Evolutionary conservation across 1,140 invertebrate species (phyloP).

Genomic region (Trichonephila inaurata): DNA sequence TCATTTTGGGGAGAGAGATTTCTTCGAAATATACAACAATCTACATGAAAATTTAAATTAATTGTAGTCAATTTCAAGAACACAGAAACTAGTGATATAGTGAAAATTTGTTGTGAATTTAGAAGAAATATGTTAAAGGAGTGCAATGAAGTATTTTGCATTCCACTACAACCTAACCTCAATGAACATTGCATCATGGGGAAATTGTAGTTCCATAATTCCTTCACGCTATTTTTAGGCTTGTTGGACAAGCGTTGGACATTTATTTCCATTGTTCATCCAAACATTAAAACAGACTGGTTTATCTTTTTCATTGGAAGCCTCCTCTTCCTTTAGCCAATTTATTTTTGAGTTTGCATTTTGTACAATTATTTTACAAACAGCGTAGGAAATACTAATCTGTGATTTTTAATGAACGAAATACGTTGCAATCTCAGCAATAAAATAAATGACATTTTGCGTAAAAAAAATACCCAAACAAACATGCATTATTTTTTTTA

Average conservation of each 20-base stretch:
- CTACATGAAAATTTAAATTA: slow-evolving; percentile 67
- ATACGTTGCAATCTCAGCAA: slow-evolving; percentile 45
- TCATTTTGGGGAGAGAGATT: slow-evolving; percentile 92
- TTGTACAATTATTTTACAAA: slow-evolving; percentile 20
- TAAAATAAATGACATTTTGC: slow-evolving; percentile 63
- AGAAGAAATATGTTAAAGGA: slow-evolving; percentile 45
- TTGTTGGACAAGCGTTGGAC: slow-evolving; percentile 10
- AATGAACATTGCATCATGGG: not conserved
- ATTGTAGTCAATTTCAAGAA: slow-evolving; percentile 55
- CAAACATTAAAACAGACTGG: slow-evolving; percentile 20
- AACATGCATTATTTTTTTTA: not conserved
- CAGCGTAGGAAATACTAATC: not conserved
- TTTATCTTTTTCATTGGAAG: slow-evolving; percentile 41
- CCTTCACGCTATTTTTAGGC: slow-evolving; percentile 60
- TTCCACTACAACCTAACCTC: slow-evolving; percentile 47
- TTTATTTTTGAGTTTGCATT: slow-evolving; percentile 33
- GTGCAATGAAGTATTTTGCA: slow-evolving; percentile 50
- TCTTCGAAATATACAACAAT: slow-evolving; percentile 84
- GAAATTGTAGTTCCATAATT: slow-evolving; percentile 49
- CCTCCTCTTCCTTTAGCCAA: slow-evolving; percentile 10
- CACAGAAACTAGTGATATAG: slow-evolving; percentile 71
- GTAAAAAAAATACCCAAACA: not conserved
- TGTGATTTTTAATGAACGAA: slow-evolving; percentile 59
- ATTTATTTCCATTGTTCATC: slow-evolving; percentile 56
- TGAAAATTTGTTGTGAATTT: slow-evolving; percentile 42